phyloP scores from a whole-genome alignment of 2,113 vertebrate genomes.

The Serilophus lunatus region DNA sequence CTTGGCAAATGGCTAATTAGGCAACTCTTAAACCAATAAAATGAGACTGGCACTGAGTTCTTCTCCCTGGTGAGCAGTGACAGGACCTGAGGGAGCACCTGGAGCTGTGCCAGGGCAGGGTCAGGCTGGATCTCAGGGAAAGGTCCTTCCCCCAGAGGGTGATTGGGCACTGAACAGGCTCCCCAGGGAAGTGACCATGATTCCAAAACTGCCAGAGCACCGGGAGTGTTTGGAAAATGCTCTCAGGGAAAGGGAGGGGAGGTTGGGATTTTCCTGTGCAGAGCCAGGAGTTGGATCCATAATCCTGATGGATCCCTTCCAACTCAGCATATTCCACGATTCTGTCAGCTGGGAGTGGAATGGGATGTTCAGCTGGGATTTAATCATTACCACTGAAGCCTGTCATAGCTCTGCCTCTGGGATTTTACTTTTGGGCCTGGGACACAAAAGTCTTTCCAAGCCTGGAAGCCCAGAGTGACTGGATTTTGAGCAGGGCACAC shows the following conservation, averaged over 20 bases:
- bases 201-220: neutral
- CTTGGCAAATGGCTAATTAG: neutral
- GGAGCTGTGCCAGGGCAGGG: neutral
- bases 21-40: neutral
- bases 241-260: neutral
- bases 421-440: neutral
- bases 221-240: neutral
- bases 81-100: neutral
- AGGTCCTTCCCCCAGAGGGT: neutral
- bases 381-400: neutral
- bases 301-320: neutral
- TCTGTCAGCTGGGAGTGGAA: neutral
- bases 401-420: rapidly evolving
- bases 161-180: neutral
- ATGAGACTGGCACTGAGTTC: neutral
- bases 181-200: neutral
- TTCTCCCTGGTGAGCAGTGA: neutral
- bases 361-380: neutral
- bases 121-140: neutral
- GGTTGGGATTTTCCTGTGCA: neutral
- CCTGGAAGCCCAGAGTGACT: neutral
- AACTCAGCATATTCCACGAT: neutral
- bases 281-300: neutral
- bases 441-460: neutral
- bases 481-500: neutral